Base-by-base conservation (phyloP, 2,888 invertebrate genomes). In the Chrysotoxum bicinctum region DNA sequence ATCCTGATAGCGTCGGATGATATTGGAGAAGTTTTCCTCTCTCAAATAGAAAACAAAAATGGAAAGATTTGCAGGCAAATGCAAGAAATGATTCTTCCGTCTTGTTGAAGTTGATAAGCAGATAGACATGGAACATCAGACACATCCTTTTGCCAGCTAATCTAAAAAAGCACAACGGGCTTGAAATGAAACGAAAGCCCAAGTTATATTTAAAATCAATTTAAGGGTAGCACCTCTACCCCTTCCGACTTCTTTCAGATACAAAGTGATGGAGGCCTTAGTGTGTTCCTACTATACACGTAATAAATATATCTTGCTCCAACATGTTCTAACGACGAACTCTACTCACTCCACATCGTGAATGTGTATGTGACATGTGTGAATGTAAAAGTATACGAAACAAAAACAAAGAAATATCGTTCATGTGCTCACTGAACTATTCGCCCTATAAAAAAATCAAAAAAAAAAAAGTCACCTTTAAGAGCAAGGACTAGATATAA, bases 181-280 rank as follows among this genome's bases (percentile, higher is more conserved):
- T 76, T 69, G 43, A 75, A 75, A 75, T 79, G 72, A 72, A 79
- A 79, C 79, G 35, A 60, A 78, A 52, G 72, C 19, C 45, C 10
- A 84, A 50, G 75, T 68, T 26, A 84, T 84, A 76, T 80, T 84
- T 68, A 79, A 76, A 79, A 75, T 79, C 75, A 68, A 72, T 72
- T 75, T 45, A 56, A n/a, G 26, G 26, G 2, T 6, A 37, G 50
- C 23, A 35, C 35, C 10, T 9, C 0, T 35, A 12, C 10, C 35
- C 2, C 2, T 37, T 9, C 21, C 45, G 12, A 48, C 19, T 48
- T 1, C 5, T 48, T 21, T 21, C 5, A n/a, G 40, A 7, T 40
- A n/a, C 23, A 48, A 52, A 35, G 23, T 37, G 35, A 14, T 52
- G 7, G 16, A 19, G 26, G 43, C 14, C 54, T 30, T 16, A 30